Conservation (phyloP, 2,797 vertebrate genomes). For the Fringilla coelebs region DNA sequence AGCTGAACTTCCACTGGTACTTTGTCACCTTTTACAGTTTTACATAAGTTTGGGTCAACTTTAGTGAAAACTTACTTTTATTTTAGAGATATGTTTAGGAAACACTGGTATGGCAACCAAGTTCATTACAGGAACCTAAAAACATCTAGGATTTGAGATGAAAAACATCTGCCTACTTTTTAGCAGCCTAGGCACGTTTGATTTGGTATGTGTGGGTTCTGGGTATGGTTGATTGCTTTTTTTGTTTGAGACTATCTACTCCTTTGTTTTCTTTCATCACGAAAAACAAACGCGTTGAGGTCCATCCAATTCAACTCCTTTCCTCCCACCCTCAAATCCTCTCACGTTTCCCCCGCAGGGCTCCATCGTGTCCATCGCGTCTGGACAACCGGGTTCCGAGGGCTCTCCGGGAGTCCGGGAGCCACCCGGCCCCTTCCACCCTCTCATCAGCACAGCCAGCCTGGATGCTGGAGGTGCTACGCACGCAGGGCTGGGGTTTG, state of each 20-base stretch:
- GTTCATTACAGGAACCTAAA: not conserved
- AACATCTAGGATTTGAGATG: not conserved
- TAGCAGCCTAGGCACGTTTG: not conserved
- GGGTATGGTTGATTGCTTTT: not conserved
- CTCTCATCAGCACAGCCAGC: not conserved
- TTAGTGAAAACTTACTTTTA: not conserved
- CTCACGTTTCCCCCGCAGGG: not conserved
- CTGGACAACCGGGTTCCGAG: fast-evolving
- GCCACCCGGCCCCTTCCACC: not conserved
- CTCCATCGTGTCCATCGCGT: not conserved
- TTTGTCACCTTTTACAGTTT: not conserved
- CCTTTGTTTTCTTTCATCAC: not conserved
- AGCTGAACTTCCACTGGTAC: not conserved
- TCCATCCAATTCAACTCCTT: not conserved
- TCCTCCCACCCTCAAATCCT: not conserved
- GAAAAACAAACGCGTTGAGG: not conserved
- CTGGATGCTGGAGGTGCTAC: not conserved
- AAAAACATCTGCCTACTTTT: not conserved
- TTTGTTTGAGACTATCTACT: not conserved
- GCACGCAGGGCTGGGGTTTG: fast-evolving
- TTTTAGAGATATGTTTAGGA: not conserved
- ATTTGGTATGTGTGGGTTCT: not conserved
- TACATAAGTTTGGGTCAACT: not conserved
- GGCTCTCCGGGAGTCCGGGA: not conserved
- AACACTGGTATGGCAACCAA: not conserved